phyloP scores from a whole-genome alignment of 53 echinoderm and acorn worm species.

The Holothuria scabra region DNA sequence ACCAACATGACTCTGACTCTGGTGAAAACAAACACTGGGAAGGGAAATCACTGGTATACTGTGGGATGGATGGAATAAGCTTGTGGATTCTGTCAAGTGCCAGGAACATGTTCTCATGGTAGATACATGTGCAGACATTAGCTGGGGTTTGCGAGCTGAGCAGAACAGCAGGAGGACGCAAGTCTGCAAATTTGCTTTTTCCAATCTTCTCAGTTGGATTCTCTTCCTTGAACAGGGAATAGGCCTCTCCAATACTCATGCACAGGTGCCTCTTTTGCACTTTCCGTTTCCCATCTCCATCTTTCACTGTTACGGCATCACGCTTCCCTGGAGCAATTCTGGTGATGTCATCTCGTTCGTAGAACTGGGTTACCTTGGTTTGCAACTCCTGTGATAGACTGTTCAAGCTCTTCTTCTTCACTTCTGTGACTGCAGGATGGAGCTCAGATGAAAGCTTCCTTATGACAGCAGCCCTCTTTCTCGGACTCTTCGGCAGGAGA shows the following conservation, averaged over 20 bases:
- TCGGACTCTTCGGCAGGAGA: neutral
- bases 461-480: neutral
- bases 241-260: neutral
- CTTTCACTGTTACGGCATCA: too few species aligned
- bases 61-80: neutral
- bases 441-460: conserved; percentile 20
- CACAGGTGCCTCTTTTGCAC: neutral
- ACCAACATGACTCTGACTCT: conserved; percentile 33
- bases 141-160: conserved; percentile 14
- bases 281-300: neutral
- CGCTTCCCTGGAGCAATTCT: conserved; percentile 11
- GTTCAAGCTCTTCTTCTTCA: neutral
- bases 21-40: conserved; percentile 7
- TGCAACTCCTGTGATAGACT: conserved; percentile 2
- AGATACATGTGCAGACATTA: conserved; percentile 20
- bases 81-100: conserved; percentile 20
- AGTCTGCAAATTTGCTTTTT: conserved; percentile 38
- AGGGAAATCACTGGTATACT: conserved; percentile 24
- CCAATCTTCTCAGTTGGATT: conserved; percentile 18
- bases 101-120: conserved; percentile 16
- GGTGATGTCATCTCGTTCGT: conserved; percentile 17
- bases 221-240: conserved; percentile 12
- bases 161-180: conserved; percentile 13
- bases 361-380: conserved; percentile 11
- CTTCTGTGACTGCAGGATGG: neutral